Conservation (phyloP, 1,140 invertebrate genomes). For the Sarcophaga peregrina region DNA sequence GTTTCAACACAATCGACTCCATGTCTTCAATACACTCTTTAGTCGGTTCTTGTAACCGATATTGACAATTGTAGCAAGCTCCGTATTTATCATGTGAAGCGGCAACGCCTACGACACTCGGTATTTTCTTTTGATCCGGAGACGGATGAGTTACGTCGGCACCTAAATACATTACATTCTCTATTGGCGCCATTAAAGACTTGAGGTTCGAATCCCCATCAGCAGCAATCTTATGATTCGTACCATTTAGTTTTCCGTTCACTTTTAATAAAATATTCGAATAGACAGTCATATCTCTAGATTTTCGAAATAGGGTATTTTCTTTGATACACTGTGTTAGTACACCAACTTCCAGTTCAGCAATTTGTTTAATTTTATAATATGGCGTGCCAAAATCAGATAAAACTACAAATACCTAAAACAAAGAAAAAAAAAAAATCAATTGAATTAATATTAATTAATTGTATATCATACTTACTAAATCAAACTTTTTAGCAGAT, state of each 20-base stretch:
- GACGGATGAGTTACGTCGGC: conserved; percentile 91
- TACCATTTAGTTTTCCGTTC: conserved; percentile 84
- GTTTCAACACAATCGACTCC: conserved; percentile 73
- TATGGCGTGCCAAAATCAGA: conserved; percentile 68
- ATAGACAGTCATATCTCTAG: conserved; percentile 65
- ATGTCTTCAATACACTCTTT: conserved; percentile 83
- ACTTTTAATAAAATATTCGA: conserved; percentile 86
- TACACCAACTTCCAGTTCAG: conserved; percentile 79
- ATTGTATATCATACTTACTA: conserved; percentile 69
- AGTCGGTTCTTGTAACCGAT: conserved; percentile 75
- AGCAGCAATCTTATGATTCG: conserved; percentile 76
- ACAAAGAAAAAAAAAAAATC: too few species aligned
- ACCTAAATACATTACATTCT: conserved; percentile 77
- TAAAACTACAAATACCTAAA: conserved; percentile 67
- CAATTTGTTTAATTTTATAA: conserved; percentile 76
- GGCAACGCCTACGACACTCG: conserved; percentile 87
- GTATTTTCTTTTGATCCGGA: conserved; percentile 75
- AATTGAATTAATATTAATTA: conserved; percentile 54
- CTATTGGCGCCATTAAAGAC: conserved; percentile 15
- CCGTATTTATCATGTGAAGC: conserved; percentile 75
- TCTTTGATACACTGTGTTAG: conserved; percentile 85
- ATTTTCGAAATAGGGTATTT: conserved; percentile 67
- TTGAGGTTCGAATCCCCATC: conserved; percentile 47
- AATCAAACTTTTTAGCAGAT: conserved; percentile 45
- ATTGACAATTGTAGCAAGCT: conserved; percentile 77